phyloP scores from a whole-genome alignment of 2,797 vertebrate species.

The Sebastiscus tertius region DNA sequence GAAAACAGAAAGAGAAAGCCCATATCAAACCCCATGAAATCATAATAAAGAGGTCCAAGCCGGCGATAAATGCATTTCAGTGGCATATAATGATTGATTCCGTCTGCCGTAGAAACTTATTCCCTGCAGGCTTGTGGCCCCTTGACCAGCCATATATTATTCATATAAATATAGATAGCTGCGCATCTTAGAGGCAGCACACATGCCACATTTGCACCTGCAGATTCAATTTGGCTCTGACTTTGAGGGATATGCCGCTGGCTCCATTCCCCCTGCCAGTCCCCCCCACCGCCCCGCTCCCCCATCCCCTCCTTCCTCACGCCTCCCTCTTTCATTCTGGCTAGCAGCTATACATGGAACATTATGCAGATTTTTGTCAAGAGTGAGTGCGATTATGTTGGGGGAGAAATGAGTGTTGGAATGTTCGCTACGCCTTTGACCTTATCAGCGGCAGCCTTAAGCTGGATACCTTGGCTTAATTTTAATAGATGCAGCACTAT shows the following conservation, averaged over 20 bases:
- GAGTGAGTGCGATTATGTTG: slow-evolving; percentile 72
- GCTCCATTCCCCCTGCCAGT: slow-evolving; percentile 38
- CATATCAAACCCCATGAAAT: slow-evolving; percentile 74
- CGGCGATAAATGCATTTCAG: slow-evolving; percentile 76
- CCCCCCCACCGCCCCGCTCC: background rate
- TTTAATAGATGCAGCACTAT: slow-evolving; percentile 76
- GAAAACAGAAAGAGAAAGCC: slow-evolving; percentile 59
- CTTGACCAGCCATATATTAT: slow-evolving; percentile 83
- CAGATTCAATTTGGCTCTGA: slow-evolving; percentile 80
- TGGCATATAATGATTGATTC: slow-evolving; percentile 81
- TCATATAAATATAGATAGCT: slow-evolving; percentile 81
- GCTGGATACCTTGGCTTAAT: slow-evolving; percentile 74
- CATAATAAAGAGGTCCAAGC: slow-evolving; percentile 73
- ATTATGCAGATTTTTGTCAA: slow-evolving; percentile 79
- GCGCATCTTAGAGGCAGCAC: slow-evolving; percentile 68
- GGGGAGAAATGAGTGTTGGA: slow-evolving; percentile 72
- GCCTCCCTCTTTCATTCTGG: slow-evolving; percentile 61
- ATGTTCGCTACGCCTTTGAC: slow-evolving; percentile 78
- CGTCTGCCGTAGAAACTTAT: slow-evolving; percentile 67
- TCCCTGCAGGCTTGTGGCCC: slow-evolving; percentile 73
- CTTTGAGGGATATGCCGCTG: slow-evolving; percentile 77
- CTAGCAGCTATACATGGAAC: slow-evolving; percentile 72
- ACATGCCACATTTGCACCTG: slow-evolving; percentile 80
- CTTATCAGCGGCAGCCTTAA: slow-evolving; percentile 75
- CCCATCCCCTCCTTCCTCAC: background rate